Base-by-base conservation (phyloP, 2,113 vertebrate species). In the Candoia aspera region DNA sequence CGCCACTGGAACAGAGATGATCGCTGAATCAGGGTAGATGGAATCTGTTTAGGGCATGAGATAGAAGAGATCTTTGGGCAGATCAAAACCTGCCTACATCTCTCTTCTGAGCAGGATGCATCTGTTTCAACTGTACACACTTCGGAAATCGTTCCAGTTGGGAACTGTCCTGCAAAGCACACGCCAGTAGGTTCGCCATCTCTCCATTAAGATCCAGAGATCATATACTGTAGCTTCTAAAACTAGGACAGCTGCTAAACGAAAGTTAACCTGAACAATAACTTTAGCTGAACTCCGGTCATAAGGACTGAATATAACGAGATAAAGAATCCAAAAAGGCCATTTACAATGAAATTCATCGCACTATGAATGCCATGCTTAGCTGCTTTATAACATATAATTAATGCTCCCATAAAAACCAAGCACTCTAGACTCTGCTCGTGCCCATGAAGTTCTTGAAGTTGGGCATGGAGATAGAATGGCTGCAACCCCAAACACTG, bases 301-400 rank as follows among this genome's bases (percentile, higher is more conserved):
- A 96, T 92, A 96, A 95, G 96, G 95, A 97, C 95, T 95, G 96
- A 96, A 96, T 95, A 96, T 96, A 96, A 97, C 96, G 96, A 97
- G 96, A 95, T 95, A 94, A 97, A 95, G 96, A 97, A 96, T 96
- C 96, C 96, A 96, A 97, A 97, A 97, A 97, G 96, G 97, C 96
- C 97, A 96, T 96, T 96, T 95, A 96, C 96, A 97, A 97, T 96
- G 95, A 95, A 96, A 96, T 97, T 96, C 96, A 97, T 95, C 15
- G 85, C 96, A 93, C 96, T 96, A 95, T 90, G 96, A 96, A 96
- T 95, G 96, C 96, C 96, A 96, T 95, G 96, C 96, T 96, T 96
- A 96, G 96, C 96, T 96, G 95, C 96, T 93, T 97, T 96, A 96
- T 96, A 96, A 96, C 96, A 91, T 96, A 96, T 97, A 96, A 97